These are phyloP conservation scores for Salvator merianae DNA, from an alignment of 2,113 vertebrate genomes.

Conservation along the genomic window DNA sequence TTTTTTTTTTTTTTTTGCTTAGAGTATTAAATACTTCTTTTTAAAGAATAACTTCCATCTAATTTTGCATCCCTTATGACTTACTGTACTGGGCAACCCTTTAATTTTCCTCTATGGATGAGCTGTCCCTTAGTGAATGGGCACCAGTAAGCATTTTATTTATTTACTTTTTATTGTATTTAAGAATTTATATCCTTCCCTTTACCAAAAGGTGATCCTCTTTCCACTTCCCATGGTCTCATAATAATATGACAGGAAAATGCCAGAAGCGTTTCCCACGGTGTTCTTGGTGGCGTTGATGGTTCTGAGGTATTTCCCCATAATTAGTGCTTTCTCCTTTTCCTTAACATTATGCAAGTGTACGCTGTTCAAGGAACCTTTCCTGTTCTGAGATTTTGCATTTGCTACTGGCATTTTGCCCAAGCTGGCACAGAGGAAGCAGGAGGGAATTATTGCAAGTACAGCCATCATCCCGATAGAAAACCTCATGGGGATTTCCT, in stretches of 20 bases:
- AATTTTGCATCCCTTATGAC: too few relatives aligned
- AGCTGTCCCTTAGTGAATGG: too few relatives aligned
- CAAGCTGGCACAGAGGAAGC: not conserved
- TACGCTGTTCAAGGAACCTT: not conserved
- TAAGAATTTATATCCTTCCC: too few relatives aligned
- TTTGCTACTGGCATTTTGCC: not conserved
- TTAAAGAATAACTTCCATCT: too few relatives aligned
- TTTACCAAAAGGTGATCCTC: too few relatives aligned
- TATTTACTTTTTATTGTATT: too few relatives aligned
- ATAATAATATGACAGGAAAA: not conserved
- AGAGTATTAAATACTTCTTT: too few relatives aligned
- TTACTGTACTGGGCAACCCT: too few relatives aligned
- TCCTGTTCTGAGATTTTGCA: not conserved
- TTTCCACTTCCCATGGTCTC: not conserved
- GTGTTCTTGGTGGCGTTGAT: not conserved
- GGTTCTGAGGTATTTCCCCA: not conserved
- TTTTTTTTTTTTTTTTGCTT: too few relatives aligned
- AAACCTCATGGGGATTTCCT: constrained; percentile 11
- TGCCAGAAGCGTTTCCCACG: not conserved
- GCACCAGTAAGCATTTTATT: too few relatives aligned
- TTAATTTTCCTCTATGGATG: too few relatives aligned
- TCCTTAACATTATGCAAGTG: not conserved
- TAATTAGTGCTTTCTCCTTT: not conserved
- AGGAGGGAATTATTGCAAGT: constrained; percentile 1
- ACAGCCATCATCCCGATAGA: constrained; percentile 15